Percentiles rank a stretch among this genome's conserved stretches.
Conservation (phyloP, 2,888 invertebrate species). For the Crocallis elinguaria region DNA sequence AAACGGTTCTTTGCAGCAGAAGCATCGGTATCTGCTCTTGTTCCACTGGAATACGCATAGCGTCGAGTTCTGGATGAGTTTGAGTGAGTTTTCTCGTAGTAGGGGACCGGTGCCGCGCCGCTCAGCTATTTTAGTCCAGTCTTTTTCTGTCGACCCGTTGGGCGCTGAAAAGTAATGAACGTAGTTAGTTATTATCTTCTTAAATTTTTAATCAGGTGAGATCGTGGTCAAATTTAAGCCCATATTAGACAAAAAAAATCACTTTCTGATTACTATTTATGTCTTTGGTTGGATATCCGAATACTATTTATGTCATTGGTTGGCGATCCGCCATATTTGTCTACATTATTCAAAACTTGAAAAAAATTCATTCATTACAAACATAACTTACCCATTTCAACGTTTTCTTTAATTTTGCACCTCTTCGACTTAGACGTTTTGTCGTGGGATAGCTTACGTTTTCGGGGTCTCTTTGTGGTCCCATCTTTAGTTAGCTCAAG, state of each 20-base stretch:
- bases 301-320: too few species aligned
- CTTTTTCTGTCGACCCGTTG: background rate
- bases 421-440: conserved; percentile 10
- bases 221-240: too few species aligned
- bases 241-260: too few species aligned
- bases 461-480: background rate
- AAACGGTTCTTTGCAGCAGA: conserved; percentile 71
- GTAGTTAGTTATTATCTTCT: too few species aligned
- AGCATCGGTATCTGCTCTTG: conserved; percentile 69
- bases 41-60: conserved; percentile 74
- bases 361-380: too few species aligned
- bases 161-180: background rate
- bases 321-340: too few species aligned
- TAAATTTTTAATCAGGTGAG: too few species aligned
- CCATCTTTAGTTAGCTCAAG: conserved; percentile 29
- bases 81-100: conserved; percentile 71
- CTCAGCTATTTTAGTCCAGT: conserved; percentile 36
- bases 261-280: too few species aligned
- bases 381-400: conserved; percentile 9
- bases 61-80: conserved; percentile 77
- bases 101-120: conserved; percentile 60
- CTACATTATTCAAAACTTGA: too few species aligned
- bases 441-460: background rate
- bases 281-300: too few species aligned
- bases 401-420: conserved; percentile 25